Base-by-base conservation (phyloP, 2,888 invertebrate genomes). In the Hylaea fasciaria region DNA sequence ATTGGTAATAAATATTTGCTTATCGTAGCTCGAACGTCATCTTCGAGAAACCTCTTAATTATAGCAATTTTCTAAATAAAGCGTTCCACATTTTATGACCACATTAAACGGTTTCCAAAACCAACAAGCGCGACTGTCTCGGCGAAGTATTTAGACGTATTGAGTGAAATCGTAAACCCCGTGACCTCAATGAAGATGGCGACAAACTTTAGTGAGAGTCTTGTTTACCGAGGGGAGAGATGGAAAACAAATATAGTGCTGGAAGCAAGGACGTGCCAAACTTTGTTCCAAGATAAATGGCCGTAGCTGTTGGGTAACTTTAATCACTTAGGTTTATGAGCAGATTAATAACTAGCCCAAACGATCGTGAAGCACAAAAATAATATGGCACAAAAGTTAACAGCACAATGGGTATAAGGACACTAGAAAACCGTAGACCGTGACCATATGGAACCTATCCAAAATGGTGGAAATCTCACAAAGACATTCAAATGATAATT, bases 81-180 rank as follows among this genome's bases (percentile, higher is more conserved):
- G 68, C 64, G 65, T 66, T 58, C 63, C 56, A 56, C 58, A 66
- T 74, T 82, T 83, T 76, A 81, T 77, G 69, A 70, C 63, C 59
- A 64, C 74, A 80, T 77, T 74, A 77, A 81, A 78, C 74, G 63
- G 73, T 78, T 78, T 82, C 79, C 78, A 83, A 83, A 86, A 85
- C 77, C 78, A 85, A 86, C 82, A 86, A 78, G 70, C 76, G 71
- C 72, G 71, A 68, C 73, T 68, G 72, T 70, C 70, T 67, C 66
- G 70, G 71, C 73, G 61, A 65, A 77, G 77, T 78, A 80, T 83
- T 81, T 79, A 76, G 81, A 78, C 70, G 77, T 78, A 82, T 80
- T 73, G 82, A 82, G 85, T 79, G 82, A 85, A 87, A 86, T 86
- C 85, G 83, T 87, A 86, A 86, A 87, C 85, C 83, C 81, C 79